A percentile compares a stretch with the other conserved stretches of the same genome.
phyloP scores from a whole-genome alignment of 1,140 invertebrate genomes.

The Babylonia areolata region DNA sequence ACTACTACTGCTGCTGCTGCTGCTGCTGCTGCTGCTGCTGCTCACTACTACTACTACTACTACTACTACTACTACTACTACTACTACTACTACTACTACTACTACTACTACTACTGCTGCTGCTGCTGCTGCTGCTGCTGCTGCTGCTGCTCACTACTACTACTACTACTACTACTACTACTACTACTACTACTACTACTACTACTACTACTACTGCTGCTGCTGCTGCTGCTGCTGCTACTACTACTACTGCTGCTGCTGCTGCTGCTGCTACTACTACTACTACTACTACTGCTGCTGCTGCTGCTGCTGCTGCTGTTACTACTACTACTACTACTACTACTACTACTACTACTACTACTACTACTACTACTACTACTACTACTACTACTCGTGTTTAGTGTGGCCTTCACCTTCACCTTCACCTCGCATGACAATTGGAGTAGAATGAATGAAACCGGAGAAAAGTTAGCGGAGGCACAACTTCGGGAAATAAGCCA shows the following conservation, averaged over 20 bases:
- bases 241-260: slow-evolving; percentile 15
- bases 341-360: slow-evolving; percentile 20
- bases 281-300: slow-evolving; percentile 27
- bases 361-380: slow-evolving; percentile 25
- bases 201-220: slow-evolving; percentile 10
- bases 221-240: neutral
- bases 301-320: neutral
- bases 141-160: no score
- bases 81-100: slow-evolving; percentile 33
- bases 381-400: no score
- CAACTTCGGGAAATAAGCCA: no score
- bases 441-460: no score
- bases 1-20: neutral
- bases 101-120: slow-evolving; percentile 22
- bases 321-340: slow-evolving; percentile 26
- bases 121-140: slow-evolving; percentile 11
- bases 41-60: slow-evolving; percentile 24
- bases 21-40: neutral
- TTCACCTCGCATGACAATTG: no score
- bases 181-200: neutral
- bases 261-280: slow-evolving; percentile 26
- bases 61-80: slow-evolving; percentile 23
- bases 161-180: neutral
- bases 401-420: no score
- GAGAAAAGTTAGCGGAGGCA: no score